A percentile compares a stretch with the other conserved stretches of the same genome.
These are phyloP conservation scores for Cantharis nigra DNA, from an alignment of 2,888 invertebrate species.

Conservation along the genomic window DNA sequence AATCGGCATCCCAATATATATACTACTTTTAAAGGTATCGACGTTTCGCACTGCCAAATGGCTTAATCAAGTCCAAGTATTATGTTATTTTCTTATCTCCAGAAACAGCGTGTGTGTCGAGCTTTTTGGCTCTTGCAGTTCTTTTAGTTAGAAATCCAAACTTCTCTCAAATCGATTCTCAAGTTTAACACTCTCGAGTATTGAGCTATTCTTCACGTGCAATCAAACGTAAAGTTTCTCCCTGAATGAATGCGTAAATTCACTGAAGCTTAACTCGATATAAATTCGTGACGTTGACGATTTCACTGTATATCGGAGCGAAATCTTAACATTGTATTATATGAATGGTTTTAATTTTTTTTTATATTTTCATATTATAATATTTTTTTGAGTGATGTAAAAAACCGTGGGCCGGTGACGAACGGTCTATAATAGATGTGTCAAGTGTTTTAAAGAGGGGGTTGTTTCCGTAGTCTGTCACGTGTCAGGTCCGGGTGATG, in stretches of 20 bases:
- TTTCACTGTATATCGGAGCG: not conserved
- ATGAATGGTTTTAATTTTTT: conserved; percentile 7
- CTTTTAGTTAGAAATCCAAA: conserved; percentile 28
- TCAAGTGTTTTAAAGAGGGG: conserved; percentile 31
- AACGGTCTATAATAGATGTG: conserved; percentile 9
- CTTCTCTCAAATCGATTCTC: conserved; percentile 37
- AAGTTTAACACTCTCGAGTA: conserved; percentile 47
- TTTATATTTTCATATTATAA: not conserved
- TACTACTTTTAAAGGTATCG: not conserved
- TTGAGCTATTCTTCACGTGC: conserved; percentile 52
- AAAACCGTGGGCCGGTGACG: not conserved
- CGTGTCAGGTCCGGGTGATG: conserved; percentile 37
- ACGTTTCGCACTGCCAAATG: not conserved
- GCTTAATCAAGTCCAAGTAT: conserved; percentile 10
- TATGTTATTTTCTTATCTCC: conserved; percentile 23
- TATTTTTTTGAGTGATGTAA: too few relatives aligned
- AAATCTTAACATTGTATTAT: not conserved
- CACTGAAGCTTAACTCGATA: conserved; percentile 38
- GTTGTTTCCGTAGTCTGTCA: conserved; percentile 41
- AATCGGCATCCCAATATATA: not conserved
- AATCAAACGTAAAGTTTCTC: conserved; percentile 53
- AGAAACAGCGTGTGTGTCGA: conserved; percentile 13
- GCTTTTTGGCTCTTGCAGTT: conserved; percentile 25
- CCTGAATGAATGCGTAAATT: conserved; percentile 51
- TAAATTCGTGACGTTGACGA: conserved; percentile 25